A percentile compares a stretch with the other conserved stretches of the same genome.
These are phyloP conservation scores for Mimumesa dahlbomi DNA, from an alignment of 2,888 invertebrate genomes.

Conservation along the genomic window DNA sequence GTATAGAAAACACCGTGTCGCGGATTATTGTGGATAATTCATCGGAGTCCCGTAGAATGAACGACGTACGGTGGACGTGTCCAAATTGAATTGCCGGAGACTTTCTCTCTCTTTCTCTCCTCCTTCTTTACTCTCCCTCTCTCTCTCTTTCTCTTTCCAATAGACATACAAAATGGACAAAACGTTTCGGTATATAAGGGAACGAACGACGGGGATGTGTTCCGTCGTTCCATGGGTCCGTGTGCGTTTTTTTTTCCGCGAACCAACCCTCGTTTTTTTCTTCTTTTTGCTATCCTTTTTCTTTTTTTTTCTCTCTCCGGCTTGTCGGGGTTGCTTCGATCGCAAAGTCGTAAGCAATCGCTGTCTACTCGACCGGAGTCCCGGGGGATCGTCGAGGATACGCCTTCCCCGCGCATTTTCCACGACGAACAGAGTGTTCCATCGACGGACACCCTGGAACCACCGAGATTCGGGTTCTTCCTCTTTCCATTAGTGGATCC, in stretches of 20 bases:
- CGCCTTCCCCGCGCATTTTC: slow-evolving; percentile 36
- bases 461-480: slow-evolving; percentile 17
- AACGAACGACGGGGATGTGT: slow-evolving; percentile 4
- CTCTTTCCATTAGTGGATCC: slow-evolving; percentile 21
- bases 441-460: slow-evolving; percentile 3
- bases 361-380: slow-evolving; percentile 32
- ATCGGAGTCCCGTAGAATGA: slow-evolving; percentile 22
- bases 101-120: slow-evolving; percentile 8
- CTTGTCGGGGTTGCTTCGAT: slow-evolving; percentile 15
- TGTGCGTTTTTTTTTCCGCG: background rate
- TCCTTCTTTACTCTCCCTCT: too few relatives aligned
- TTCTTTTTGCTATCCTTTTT: background rate
- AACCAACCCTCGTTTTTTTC: background rate
- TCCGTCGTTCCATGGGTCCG: background rate
- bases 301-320: slow-evolving; percentile 1
- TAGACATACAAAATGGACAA: slow-evolving; percentile 17
- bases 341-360: slow-evolving; percentile 43
- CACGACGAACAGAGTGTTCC: background rate
- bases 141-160: too few relatives aligned
- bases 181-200: slow-evolving; percentile 13
- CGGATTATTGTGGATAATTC: slow-evolving; percentile 44
- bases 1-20: slow-evolving; percentile 8
- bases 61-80: slow-evolving; percentile 13
- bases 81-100: slow-evolving; percentile 38
- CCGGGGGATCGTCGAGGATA: slow-evolving; percentile 37